Evolutionary conservation across 1,140 invertebrate species (phyloP).

Genomic region (Ylistrum balloti): DNA sequence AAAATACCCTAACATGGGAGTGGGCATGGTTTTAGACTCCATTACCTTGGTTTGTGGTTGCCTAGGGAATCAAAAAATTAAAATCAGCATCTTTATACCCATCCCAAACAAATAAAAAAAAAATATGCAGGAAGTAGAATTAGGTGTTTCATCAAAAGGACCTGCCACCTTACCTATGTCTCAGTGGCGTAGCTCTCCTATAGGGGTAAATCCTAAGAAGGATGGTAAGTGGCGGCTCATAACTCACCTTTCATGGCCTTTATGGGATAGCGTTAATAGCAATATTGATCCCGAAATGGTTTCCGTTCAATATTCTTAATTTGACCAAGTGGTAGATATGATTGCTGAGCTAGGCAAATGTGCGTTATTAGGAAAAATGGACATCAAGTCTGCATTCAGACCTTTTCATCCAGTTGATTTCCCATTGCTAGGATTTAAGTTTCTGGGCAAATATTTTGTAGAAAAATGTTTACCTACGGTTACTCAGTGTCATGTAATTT

Average conservation of each 20-base stretch:
- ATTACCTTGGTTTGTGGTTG: background rate
- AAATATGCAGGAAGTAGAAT: background rate
- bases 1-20: background rate
- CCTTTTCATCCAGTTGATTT: no score
- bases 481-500: no score
- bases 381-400: no score
- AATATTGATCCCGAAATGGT: background rate
- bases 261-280: constrained; percentile 31
- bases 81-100: background rate
- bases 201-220: constrained; percentile 8
- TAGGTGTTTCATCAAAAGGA: background rate
- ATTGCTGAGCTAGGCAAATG: no score
- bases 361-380: no score
- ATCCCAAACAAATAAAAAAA: background rate
- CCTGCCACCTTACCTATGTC: background rate
- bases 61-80: background rate
- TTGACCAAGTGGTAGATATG: no score
- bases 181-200: background rate
- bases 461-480: no score
- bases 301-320: background rate
- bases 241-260: constrained; percentile 40
- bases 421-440: no score
- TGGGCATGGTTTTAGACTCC: constrained; percentile 42
- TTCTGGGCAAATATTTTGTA: no score
- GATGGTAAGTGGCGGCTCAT: constrained; percentile 18